Conservation (phyloP, 1,140 invertebrate species). For the Chymomyza costata region DNA sequence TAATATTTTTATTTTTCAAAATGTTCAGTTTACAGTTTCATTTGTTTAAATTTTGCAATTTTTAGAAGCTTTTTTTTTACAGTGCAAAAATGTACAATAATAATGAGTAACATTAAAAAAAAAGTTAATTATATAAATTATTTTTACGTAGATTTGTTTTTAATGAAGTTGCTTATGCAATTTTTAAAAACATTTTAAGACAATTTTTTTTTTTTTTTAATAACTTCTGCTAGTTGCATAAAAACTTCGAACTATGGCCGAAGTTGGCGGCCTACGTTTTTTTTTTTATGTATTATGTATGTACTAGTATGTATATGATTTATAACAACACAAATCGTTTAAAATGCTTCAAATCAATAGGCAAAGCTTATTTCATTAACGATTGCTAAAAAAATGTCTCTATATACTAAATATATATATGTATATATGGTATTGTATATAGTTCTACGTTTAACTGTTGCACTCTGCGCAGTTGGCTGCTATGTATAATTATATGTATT, state of each 20-base stretch:
- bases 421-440: slow-evolving; percentile 12
- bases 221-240: background rate
- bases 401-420: slow-evolving; percentile 16
- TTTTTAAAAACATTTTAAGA: slow-evolving; percentile 18
- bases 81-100: slow-evolving; percentile 47
- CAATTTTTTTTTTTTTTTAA: slow-evolving; percentile 1
- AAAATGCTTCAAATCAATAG: slow-evolving; percentile 16
- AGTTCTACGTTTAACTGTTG: slow-evolving; percentile 50
- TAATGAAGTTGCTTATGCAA: slow-evolving; percentile 2
- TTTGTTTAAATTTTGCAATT: slow-evolving; percentile 20
- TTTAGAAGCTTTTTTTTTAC: slow-evolving; percentile 33
- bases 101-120: slow-evolving; percentile 7
- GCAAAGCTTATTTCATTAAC: slow-evolving; percentile 11
- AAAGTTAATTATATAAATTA: no score
- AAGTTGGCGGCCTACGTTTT: background rate
- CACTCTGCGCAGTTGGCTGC: no score
- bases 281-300: slow-evolving; percentile 14
- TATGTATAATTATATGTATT: slow-evolving; percentile 68
- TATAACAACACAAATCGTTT: slow-evolving; percentile 16
- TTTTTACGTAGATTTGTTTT: slow-evolving; percentile 2
- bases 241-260: no score
- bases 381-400: slow-evolving; percentile 11
- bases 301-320: slow-evolving; percentile 16
- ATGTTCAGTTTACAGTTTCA: slow-evolving; percentile 2
- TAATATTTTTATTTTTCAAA: slow-evolving; percentile 15